Conservation (phyloP, 2,797 vertebrate species). For the Babyrousa celebensis region DNA sequence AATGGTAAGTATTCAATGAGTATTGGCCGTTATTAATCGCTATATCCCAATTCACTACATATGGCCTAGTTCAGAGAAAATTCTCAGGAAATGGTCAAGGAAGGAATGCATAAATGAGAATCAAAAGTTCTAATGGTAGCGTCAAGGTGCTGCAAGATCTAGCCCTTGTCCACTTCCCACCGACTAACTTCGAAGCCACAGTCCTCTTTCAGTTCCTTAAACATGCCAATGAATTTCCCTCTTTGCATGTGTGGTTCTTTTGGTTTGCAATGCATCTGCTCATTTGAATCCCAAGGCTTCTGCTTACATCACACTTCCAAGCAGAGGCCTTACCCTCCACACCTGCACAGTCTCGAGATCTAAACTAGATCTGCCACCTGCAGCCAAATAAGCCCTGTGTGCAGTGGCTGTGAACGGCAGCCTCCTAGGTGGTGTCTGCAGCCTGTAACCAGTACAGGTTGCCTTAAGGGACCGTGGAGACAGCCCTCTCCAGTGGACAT, state of each 20-base stretch:
- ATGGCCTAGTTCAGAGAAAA: background rate
- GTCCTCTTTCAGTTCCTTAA: constrained; percentile 22
- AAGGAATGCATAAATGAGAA: background rate
- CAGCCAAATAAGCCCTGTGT: no score
- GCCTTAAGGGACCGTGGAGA: no score
- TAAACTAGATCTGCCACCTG: no score
- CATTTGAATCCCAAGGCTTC: background rate
- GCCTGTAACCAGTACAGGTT: no score
- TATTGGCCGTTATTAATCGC: background rate
- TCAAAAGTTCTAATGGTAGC: background rate
- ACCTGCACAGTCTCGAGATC: background rate
- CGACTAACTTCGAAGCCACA: background rate
- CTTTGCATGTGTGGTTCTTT: background rate
- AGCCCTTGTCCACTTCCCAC: background rate
- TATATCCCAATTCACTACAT: background rate
- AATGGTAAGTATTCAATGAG: background rate
- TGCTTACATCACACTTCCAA: background rate
- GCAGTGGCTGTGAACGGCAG: no score
- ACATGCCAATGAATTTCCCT: background rate
- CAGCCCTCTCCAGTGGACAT: no score
- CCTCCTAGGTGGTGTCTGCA: no score
- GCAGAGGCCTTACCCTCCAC: background rate
- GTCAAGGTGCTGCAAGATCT: background rate
- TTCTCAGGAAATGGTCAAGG: background rate
- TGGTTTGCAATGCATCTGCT: background rate